Percentiles rank a stretch among this genome's conserved stretches.
Conservation (phyloP, 2,888 invertebrate genomes). For the Helleia helle region DNA sequence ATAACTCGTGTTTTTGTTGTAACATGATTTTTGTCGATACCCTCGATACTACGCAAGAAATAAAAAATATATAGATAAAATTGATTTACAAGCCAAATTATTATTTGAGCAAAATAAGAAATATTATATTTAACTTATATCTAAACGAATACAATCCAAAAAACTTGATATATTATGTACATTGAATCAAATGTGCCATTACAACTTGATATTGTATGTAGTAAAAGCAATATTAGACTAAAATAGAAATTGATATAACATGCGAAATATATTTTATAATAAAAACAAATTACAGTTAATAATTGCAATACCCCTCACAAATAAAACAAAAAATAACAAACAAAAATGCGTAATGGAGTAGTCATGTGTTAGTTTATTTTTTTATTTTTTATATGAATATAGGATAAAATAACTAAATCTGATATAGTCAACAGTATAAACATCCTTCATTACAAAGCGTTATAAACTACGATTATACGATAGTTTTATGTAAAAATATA, state of each 20-base stretch:
- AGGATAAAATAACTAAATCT: no score
- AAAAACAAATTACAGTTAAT: background rate
- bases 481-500: no score
- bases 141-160: background rate
- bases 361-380: no score
- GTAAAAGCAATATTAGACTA: background rate
- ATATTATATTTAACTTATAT: background rate
- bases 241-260: background rate
- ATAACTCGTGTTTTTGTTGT: no score
- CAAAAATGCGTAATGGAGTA: no score
- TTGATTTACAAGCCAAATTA: background rate
- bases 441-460: no score
- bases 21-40: no score
- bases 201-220: background rate
- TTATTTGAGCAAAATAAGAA: background rate
- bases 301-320: background rate
- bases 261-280: background rate
- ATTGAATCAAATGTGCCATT: background rate
- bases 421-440: no score
- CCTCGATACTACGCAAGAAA: no score
- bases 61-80: background rate
- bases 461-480: no score
- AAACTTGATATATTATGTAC: background rate
- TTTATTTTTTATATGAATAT: no score
- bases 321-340: background rate